Evolutionary conservation across 2,797 vertebrate species (phyloP).

Genomic region (Eremophila alpestris): DNA sequence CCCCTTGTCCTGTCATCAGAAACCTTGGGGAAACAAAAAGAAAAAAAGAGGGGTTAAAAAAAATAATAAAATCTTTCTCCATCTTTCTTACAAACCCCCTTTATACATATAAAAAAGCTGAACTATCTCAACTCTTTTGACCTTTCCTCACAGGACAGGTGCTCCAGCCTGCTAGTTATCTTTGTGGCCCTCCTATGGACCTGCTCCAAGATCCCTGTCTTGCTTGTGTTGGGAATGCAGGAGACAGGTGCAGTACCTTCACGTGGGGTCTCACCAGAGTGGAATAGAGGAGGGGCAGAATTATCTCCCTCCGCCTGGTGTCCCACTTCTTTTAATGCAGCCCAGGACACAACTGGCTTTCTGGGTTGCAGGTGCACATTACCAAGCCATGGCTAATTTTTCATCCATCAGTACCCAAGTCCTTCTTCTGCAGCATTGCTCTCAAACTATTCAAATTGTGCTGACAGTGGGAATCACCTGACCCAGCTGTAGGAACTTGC

Average conservation of each 20-base stretch:
- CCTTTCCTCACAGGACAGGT: neutral
- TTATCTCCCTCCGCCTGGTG: neutral
- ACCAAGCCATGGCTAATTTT: neutral
- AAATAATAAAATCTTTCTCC: neutral
- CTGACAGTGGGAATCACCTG: neutral
- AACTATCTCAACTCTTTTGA: neutral
- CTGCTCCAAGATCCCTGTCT: neutral
- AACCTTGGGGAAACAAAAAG: neutral
- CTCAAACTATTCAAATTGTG: neutral
- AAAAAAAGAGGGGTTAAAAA: fast-evolving
- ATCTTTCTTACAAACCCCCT: neutral
- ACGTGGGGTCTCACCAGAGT: neutral
- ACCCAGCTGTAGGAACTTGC: neutral
- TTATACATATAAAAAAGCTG: neutral
- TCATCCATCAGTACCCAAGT: neutral
- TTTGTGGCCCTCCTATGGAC: neutral
- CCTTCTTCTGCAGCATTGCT: neutral
- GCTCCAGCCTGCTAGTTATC: neutral
- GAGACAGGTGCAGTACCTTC: neutral
- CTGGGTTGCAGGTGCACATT: neutral
- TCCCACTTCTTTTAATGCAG: neutral
- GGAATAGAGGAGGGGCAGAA: neutral
- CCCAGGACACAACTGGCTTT: neutral
- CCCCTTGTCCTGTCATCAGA: neutral
- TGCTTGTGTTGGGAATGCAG: neutral